Evolutionary conservation across 2,113 vertebrate genomes (phyloP).

Genomic region (Cichladusa arquata): DNA sequence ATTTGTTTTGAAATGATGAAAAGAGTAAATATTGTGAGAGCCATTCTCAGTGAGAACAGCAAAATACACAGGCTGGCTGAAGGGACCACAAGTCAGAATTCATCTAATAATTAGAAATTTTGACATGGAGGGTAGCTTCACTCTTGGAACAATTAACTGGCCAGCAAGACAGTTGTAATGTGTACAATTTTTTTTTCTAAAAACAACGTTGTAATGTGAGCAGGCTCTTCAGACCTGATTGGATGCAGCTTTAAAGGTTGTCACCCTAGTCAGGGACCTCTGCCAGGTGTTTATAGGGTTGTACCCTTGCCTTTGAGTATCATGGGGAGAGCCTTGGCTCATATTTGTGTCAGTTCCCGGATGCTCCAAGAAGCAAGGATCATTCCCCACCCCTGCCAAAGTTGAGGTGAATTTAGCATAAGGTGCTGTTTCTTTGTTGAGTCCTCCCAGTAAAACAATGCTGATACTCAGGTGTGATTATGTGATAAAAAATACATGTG

Average conservation of each 20-base stretch:
- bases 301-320: not conserved
- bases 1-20: slow-evolving; percentile 22
- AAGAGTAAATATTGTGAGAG: slow-evolving; percentile 42
- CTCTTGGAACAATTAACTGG: not conserved
- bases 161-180: not conserved
- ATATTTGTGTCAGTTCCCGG: not conserved
- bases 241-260: not conserved
- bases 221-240: not conserved
- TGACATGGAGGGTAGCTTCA: not conserved
- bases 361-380: not conserved
- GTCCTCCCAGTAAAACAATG: not conserved
- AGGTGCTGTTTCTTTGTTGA: not conserved
- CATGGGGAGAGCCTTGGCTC: not conserved
- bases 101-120: not conserved
- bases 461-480: not conserved
- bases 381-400: not conserved
- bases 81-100: not conserved
- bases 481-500: not conserved
- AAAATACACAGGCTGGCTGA: not conserved
- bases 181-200: not conserved
- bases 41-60: not conserved
- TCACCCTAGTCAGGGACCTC: not conserved
- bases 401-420: not conserved
- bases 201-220: not conserved
- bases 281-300: not conserved